Conservation (phyloP, 2,888 invertebrate species). For the Athetis lepigone region DNA sequence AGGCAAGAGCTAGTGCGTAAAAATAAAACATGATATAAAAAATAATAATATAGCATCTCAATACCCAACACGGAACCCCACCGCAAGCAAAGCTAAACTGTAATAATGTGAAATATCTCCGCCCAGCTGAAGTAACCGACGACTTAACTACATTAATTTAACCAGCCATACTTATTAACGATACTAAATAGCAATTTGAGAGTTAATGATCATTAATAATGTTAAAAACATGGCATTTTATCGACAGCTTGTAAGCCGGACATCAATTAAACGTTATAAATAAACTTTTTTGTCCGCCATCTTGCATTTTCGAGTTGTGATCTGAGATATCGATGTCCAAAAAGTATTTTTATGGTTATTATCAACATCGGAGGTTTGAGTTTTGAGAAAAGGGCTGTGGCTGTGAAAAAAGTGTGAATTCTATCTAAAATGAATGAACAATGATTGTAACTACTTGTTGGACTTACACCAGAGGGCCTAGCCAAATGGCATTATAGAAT, state of each 20-base stretch:
- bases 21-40: neutral
- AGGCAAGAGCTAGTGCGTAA: neutral
- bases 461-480: too few relatives aligned
- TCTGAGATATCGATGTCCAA: conserved; percentile 44
- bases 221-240: conserved; percentile 47
- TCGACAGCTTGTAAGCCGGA: conserved; percentile 32
- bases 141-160: conserved; percentile 30
- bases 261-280: conserved; percentile 62
- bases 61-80: conserved; percentile 3
- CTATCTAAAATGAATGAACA: conserved; percentile 4
- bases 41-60: conserved; percentile 3
- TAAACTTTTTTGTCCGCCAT: conserved; percentile 44
- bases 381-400: neutral
- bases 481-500: too few relatives aligned
- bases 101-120: conserved; percentile 43
- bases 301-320: conserved; percentile 43
- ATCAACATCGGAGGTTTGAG: conserved; percentile 34
- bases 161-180: conserved; percentile 46
- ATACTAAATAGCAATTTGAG: conserved; percentile 55
- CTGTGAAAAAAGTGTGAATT: conserved; percentile 12
- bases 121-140: conserved; percentile 20
- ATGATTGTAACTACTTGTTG: too few relatives aligned
- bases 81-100: neutral
- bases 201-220: conserved; percentile 56
- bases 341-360: conserved; percentile 57